These are phyloP conservation scores for Mellilla xanthometata DNA, from an alignment of 2,888 invertebrate species.

Conservation along the genomic window DNA sequence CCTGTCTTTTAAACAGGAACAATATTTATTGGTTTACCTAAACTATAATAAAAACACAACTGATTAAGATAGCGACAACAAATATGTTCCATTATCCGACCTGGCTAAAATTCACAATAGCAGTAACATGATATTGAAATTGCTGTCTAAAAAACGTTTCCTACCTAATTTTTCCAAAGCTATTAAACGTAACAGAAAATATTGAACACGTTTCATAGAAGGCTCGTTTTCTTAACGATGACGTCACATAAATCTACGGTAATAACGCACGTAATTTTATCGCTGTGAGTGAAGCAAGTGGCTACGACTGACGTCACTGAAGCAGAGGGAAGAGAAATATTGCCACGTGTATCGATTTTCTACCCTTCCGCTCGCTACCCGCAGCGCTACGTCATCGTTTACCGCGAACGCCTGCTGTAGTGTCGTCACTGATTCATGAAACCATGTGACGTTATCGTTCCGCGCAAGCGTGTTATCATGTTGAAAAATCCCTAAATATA, in stretches of 20 bases:
- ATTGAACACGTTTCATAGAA: not conserved
- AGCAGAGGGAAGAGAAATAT: constrained; percentile 51
- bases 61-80: no score
- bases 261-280: constrained; percentile 12
- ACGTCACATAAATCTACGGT: constrained; percentile 10
- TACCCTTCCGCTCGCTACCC: constrained; percentile 30
- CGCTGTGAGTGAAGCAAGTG: constrained; percentile 17
- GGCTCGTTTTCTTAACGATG: constrained; percentile 7
- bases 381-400: constrained; percentile 60
- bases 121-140: no score
- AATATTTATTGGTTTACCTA: no score
- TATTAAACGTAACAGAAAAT: constrained; percentile 2
- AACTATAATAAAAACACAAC: no score
- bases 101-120: no score
- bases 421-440: constrained; percentile 63
- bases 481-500: constrained; percentile 28
- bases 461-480: constrained; percentile 55
- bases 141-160: no score
- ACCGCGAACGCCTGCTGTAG: constrained; percentile 39
- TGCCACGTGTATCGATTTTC: constrained; percentile 54
- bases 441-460: constrained; percentile 53
- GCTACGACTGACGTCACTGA: constrained; percentile 65
- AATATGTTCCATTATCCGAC: no score
- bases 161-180: not conserved
- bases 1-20: no score